Conservation (phyloP, 2,888 invertebrate species). For the Campoplex capitator region DNA sequence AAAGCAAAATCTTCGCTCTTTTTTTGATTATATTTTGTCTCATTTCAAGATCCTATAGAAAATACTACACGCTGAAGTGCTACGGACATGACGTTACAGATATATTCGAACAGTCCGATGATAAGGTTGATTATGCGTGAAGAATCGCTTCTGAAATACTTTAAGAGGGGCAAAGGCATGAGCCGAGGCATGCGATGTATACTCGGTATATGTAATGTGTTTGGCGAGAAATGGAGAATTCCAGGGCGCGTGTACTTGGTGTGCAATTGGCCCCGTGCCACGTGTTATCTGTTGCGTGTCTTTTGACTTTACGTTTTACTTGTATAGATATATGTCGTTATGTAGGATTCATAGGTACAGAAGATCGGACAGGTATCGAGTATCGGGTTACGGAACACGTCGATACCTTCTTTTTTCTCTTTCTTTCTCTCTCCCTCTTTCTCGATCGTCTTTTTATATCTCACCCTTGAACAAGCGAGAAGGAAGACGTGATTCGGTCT, state of each 20-base stretch:
- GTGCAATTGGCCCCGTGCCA: slow-evolving; percentile 68
- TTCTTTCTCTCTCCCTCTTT: slow-evolving; percentile 4
- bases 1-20: background rate
- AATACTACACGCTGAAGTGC: background rate
- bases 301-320: slow-evolving; percentile 66
- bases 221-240: slow-evolving; percentile 21
- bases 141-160: slow-evolving; percentile 30
- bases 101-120: slow-evolving; percentile 35
- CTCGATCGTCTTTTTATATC: slow-evolving; percentile 30
- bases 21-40: background rate
- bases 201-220: slow-evolving; percentile 36
- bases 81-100: background rate
- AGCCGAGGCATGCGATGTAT: slow-evolving; percentile 34
- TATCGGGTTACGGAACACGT: slow-evolving; percentile 66
- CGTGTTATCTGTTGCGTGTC: slow-evolving; percentile 71
- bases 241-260: slow-evolving; percentile 30
- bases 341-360: slow-evolving; percentile 34
- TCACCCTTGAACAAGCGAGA: slow-evolving; percentile 40
- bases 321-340: slow-evolving; percentile 28
- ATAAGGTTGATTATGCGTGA: slow-evolving; percentile 47
- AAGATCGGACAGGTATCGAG: slow-evolving; percentile 60
- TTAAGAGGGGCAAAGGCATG: slow-evolving; percentile 17
- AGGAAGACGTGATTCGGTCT: slow-evolving; percentile 29
- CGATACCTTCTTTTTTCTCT: slow-evolving; percentile 38
- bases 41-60: background rate